phyloP scores from a whole-genome alignment of 2,797 vertebrate genomes.

The Lithobates sylvaticus region DNA sequence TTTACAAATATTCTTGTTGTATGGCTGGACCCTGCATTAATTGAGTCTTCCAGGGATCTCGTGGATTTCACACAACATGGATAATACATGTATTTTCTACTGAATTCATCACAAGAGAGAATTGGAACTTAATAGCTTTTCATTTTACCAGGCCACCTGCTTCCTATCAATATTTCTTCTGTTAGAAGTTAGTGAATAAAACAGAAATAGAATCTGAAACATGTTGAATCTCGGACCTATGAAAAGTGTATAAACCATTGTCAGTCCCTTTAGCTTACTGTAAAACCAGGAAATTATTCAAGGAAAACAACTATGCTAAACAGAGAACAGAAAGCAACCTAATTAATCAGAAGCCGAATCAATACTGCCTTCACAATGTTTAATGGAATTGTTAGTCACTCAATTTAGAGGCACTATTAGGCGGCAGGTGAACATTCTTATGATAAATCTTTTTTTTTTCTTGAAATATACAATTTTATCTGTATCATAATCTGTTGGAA shows the following conservation, averaged over 20 bases:
- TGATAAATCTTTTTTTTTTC: no score
- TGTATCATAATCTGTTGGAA: no score
- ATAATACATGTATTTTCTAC: background rate
- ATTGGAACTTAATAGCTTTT: background rate
- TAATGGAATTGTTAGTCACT: constrained; percentile 2
- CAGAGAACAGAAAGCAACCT: constrained; percentile 5
- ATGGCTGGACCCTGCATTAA: background rate
- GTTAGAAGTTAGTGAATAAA: constrained; percentile 1
- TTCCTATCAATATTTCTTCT: background rate
- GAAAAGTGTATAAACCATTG: constrained; percentile 19
- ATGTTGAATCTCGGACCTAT: background rate
- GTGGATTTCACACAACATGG: background rate
- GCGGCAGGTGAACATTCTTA: no score
- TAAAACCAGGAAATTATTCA: constrained; percentile 32
- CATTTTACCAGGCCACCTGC: constrained; percentile 1
- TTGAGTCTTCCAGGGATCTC: background rate
- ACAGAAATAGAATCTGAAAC: constrained; percentile 7
- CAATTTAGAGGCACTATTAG: background rate
- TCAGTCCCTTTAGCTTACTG: constrained; percentile 18
- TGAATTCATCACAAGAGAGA: background rate
- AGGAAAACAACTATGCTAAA: constrained; percentile 24
- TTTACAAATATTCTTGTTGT: background rate
- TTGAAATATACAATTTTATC: no score
- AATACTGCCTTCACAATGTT: constrained; percentile 8
- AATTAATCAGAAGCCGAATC: constrained; percentile 38